Percentiles rank a stretch among this genome's conserved stretches.
phyloP scores from a whole-genome alignment of 2,888 invertebrate genomes.

The Trichogramma evanescens region DNA sequence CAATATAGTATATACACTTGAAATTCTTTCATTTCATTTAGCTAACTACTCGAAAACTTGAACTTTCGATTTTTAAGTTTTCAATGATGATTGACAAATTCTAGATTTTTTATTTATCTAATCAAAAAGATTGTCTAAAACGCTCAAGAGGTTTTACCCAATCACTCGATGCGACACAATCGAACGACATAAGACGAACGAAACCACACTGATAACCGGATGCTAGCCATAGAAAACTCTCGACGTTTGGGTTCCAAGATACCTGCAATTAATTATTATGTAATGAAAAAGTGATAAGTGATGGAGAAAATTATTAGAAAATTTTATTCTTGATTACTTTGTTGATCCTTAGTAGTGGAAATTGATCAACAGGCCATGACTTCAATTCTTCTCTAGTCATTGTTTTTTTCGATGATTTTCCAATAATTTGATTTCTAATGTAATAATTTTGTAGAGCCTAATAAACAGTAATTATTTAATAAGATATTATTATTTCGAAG shows the following conservation, averaged over 20 bases:
- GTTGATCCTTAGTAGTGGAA: slow-evolving; percentile 44
- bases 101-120: too few species aligned
- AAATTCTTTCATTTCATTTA: too few species aligned
- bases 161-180: slow-evolving; percentile 25
- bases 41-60: too few species aligned
- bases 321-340: slow-evolving; percentile 27
- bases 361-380: slow-evolving; percentile 32
- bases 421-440: background rate
- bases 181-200: slow-evolving; percentile 40
- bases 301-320: background rate
- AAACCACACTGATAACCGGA: slow-evolving; percentile 48
- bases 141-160: slow-evolving; percentile 22
- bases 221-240: slow-evolving; percentile 46
- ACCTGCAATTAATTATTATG: slow-evolving; percentile 30
- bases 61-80: too few species aligned
- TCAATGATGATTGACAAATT: too few species aligned
- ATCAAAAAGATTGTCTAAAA: too few species aligned
- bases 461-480: background rate
- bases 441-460: background rate
- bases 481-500: background rate
- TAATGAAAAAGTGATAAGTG: too few species aligned
- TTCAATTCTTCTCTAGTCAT: slow-evolving; percentile 15
- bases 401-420: slow-evolving; percentile 3
- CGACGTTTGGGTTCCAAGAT: slow-evolving; percentile 49
- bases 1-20: too few species aligned